Base-by-base conservation (phyloP, 1,140 invertebrate species). In the Heliconius melpomene region DNA sequence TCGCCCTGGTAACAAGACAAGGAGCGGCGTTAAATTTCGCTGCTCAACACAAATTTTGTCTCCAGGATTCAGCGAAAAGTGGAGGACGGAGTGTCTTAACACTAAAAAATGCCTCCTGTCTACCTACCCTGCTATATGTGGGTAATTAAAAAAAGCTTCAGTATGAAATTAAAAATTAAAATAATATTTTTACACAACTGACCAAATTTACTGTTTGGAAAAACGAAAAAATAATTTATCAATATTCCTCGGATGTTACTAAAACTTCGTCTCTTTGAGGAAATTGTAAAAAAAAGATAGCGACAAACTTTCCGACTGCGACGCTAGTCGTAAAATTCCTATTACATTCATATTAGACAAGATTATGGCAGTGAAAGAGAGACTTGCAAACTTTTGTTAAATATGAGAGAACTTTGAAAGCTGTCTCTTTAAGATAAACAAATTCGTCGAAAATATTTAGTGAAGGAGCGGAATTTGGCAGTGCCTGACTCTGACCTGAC, bases 401-500 rank as follows among this genome's bases (percentile, higher is more conserved):
- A 86, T 86, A 89, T 86, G 84, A 86, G 80, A 76, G 85, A 89
- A 91, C 83, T 91, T 89, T 57, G 32, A 74, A 80, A 83, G 82
- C 86, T 89, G 87, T 85, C 84, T 88, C 77, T 80, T 74, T 78
- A 81, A 93, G 88, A 93, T 91, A 91, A 90, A 89, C 88, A 89
- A 89, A 90, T 90, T 86, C 82, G 85, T 80, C 83, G 87, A 89
- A 92, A 90, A 90, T 90, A 92, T 90, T 89, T 89, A 84, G 85
- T 87, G 80, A 91, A 91, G 84, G 76, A 86, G 86, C 80, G 87
- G 86, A 91, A 92, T 92, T 91, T 84, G 84, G 81, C 84, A 83
- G 80, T 86, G 87, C 87, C 90, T 87, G 88, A 92, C 89, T 88
- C 90, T 87, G 88, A 92, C 89, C 92, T 91, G 91, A 90, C 87